phyloP scores from a whole-genome alignment of 2,888 invertebrate species.

The Polia nebulosa region DNA sequence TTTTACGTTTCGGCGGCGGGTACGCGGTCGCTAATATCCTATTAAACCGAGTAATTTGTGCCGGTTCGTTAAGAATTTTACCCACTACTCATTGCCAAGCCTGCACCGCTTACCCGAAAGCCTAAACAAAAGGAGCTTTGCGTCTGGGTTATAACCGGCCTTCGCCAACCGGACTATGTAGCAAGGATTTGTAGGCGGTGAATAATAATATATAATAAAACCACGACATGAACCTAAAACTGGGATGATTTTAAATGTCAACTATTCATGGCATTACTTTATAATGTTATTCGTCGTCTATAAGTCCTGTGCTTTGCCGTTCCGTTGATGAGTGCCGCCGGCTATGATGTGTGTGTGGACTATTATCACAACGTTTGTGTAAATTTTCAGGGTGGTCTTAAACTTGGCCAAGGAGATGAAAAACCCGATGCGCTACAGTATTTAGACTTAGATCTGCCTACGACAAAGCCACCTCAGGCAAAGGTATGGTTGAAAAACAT shows the following conservation, averaged over 20 bases:
- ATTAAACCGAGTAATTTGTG: not conserved
- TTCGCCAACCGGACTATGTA: not conserved
- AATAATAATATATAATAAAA: not conserved
- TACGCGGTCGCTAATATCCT: not conserved
- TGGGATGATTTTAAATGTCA: too few relatives aligned
- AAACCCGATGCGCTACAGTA: conserved; percentile 92
- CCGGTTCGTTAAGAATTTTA: not conserved
- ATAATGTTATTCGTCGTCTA: not conserved
- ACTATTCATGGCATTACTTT: not conserved
- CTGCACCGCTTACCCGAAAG: not conserved
- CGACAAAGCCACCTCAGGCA: conserved; percentile 78
- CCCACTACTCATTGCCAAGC: too few relatives aligned
- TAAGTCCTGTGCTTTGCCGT: not conserved
- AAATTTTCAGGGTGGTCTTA: conserved; percentile 66
- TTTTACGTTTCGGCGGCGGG: not conserved
- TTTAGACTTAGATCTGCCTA: conserved; percentile 95
- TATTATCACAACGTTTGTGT: not conserved
- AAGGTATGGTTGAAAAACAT: conserved; percentile 61
- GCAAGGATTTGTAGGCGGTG: not conserved
- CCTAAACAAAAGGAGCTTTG: too few relatives aligned
- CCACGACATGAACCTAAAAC: not conserved
- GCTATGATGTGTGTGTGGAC: not conserved
- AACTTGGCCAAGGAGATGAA: conserved; percentile 65
- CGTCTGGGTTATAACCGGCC: too few relatives aligned
- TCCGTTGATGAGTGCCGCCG: not conserved